Conservation (phyloP, 2,113 vertebrate genomes). For the Notechis scutatus region DNA sequence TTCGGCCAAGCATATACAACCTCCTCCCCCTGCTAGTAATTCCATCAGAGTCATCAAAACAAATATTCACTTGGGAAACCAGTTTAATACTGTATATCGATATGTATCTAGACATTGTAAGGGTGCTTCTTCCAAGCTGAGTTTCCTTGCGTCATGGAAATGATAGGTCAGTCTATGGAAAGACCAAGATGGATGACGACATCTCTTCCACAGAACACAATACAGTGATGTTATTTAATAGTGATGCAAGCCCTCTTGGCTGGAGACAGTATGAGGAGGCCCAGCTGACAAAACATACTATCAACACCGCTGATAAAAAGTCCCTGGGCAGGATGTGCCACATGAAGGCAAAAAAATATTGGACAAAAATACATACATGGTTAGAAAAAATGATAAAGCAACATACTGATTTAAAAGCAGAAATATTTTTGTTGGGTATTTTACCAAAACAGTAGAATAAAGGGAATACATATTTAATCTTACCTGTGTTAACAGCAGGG, state of each 20-base stretch:
- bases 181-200: neutral
- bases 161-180: neutral
- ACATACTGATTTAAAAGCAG: too few relatives aligned
- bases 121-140: neutral
- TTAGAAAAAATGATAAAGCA: too few relatives aligned
- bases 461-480: too few relatives aligned
- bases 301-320: neutral
- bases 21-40: neutral
- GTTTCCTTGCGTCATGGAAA: neutral
- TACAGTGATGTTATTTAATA: slow-evolving; percentile 29
- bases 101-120: rapidly evolving
- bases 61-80: neutral
- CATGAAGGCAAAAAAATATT: slow-evolving; percentile 15
- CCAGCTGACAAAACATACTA: slow-evolving; percentile 53
- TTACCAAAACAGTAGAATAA: too few relatives aligned
- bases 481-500: too few relatives aligned
- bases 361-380: too few relatives aligned
- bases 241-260: neutral
- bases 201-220: slow-evolving; percentile 2
- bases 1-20: neutral
- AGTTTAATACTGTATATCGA: neutral
- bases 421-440: too few relatives aligned
- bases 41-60: neutral
- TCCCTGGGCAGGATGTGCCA: slow-evolving; percentile 54
- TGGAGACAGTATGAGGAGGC: slow-evolving; percentile 23